phyloP scores from a whole-genome alignment of 2,113 vertebrate species.

The Strigops habroptila region DNA sequence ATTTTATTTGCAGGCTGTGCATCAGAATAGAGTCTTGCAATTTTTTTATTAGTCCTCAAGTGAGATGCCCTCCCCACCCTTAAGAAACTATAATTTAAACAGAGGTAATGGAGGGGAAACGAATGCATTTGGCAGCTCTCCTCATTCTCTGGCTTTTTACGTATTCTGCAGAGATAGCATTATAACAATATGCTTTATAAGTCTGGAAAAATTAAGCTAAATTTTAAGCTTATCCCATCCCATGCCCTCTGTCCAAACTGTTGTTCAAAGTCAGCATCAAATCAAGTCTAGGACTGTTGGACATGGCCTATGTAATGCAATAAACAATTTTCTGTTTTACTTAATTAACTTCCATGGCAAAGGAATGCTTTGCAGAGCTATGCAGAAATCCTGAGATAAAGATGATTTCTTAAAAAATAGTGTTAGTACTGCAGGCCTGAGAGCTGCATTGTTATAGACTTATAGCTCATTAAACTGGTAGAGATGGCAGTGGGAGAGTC shows the following conservation, averaged over 20 bases:
- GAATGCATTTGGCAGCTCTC: background rate
- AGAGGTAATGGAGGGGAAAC: background rate
- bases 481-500: background rate
- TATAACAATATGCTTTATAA: background rate
- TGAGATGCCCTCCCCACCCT: background rate
- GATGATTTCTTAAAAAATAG: background rate
- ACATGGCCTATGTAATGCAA: background rate
- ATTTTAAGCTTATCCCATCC: background rate
- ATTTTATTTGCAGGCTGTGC: slow-evolving; percentile 26
- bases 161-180: background rate
- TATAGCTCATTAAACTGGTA: background rate
- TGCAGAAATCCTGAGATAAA: background rate
- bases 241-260: background rate
- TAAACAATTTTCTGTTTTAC: background rate
- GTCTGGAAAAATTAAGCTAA: background rate
- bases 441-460: background rate
- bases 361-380: background rate
- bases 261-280: background rate
- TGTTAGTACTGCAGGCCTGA: background rate
- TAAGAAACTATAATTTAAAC: slow-evolving; percentile 29
- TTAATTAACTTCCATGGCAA: background rate
- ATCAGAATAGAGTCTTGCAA: background rate
- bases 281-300: background rate
- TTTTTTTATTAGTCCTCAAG: slow-evolving; percentile 9
- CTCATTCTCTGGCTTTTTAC: background rate